These are phyloP conservation scores for Cheilosia variabilis DNA, from an alignment of 2,888 invertebrate species.

Conservation along the genomic window DNA sequence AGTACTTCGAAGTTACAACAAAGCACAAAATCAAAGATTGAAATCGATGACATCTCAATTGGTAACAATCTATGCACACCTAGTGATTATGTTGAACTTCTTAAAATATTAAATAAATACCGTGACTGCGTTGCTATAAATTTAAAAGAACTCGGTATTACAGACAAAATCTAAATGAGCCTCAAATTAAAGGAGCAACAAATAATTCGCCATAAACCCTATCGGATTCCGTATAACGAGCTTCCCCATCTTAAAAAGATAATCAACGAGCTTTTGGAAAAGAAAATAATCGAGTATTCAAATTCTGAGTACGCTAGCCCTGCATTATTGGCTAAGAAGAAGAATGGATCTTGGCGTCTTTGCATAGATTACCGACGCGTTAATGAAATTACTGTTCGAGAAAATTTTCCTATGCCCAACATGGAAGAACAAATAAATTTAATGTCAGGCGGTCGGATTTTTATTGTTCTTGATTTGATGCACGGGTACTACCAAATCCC, in stretches of 20 bases:
- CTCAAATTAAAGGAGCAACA: conserved; percentile 8
- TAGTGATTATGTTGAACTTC: neutral
- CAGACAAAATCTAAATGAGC: conserved; percentile 8
- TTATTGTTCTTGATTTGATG: conserved; percentile 5
- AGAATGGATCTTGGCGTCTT: conserved; percentile 7
- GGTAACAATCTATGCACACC: neutral
- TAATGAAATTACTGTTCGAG: conserved; percentile 21
- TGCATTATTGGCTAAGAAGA: conserved; percentile 11
- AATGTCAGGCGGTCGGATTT: neutral
- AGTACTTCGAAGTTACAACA: neutral
- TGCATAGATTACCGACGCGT: conserved; percentile 12
- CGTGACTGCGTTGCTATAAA: conserved; percentile 11
- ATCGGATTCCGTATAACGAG: conserved; percentile 5
- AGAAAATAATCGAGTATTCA: conserved; percentile 15
- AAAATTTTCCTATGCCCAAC: conserved; percentile 20
- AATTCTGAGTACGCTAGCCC: conserved; percentile 23
- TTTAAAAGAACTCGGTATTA: conserved; percentile 11
- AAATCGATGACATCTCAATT: neutral
- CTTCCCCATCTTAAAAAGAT: neutral
- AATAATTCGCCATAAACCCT: conserved; percentile 7
- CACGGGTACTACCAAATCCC: conserved; percentile 12
- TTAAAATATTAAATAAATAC: conserved; percentile 3
- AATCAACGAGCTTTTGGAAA: conserved; percentile 10
- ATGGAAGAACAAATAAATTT: conserved; percentile 25
- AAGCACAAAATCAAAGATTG: neutral